These are phyloP conservation scores for Menidia menidia DNA, from an alignment of 2,797 vertebrate genomes.

Conservation along the genomic window DNA sequence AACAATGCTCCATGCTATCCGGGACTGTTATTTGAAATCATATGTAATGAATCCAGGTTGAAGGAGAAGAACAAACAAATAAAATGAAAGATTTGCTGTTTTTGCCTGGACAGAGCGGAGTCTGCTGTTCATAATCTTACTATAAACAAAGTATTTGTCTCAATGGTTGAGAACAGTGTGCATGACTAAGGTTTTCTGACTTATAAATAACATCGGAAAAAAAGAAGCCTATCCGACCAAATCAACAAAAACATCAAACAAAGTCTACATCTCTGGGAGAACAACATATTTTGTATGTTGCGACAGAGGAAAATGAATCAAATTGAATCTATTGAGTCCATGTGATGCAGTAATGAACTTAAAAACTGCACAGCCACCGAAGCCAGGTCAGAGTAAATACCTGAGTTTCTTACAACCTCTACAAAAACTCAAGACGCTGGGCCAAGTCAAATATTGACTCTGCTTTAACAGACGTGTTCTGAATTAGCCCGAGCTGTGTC, in stretches of 20 bases:
- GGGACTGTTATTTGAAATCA: not conserved
- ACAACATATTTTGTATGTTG: not conserved
- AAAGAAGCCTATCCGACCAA: not conserved
- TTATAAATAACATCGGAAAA: constrained; percentile 28
- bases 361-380: not conserved
- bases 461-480: not conserved
- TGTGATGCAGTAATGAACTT: constrained; percentile 3
- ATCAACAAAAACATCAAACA: constrained; percentile 1
- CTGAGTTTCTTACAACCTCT: constrained; percentile 1
- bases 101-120: too few species aligned
- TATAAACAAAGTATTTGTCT: not conserved
- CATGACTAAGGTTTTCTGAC: constrained; percentile 43
- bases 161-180: not conserved
- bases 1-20: not conserved
- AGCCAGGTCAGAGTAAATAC: constrained; percentile 12
- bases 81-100: too few species aligned
- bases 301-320: not conserved
- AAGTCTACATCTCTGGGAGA: not conserved
- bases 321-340: constrained; percentile 17
- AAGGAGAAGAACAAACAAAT: too few species aligned
- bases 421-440: not conserved
- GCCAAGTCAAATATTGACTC: constrained; percentile 56
- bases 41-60: too few species aligned
- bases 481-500: not conserved
- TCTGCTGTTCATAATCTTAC: not conserved